Base-by-base conservation (phyloP, 2,113 vertebrate species). In the Colinus virginianus region DNA sequence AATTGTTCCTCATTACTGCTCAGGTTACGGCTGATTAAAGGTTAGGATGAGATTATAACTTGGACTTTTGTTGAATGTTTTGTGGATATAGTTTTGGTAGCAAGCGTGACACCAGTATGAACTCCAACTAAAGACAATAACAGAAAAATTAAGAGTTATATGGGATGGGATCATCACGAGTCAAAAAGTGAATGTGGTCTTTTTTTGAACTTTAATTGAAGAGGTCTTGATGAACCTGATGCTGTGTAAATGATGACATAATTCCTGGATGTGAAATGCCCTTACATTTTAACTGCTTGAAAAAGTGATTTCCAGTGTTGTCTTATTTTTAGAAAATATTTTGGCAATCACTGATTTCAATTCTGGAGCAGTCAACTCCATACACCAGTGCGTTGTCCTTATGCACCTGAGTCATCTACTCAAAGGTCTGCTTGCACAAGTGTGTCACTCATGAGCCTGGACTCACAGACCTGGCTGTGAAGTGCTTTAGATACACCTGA, bases 1-100 rank as follows among this genome's bases (percentile, higher is more conserved):
- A 97, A 97, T 98, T 97, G 95, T 96, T 98, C 97, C 95, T 98
- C 94, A 97, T 98, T 98, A 97, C 55, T 85, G 91, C 74, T 97
- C 93, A 94, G 88, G 94, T 97, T 97, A 97, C 96, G 97, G 96
- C 91, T 77, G 86, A 97, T 96, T 94, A 95, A 96, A 94, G 26
- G 51, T 30, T 53, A 30, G 51, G 26, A 32, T 96, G 94, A 93
- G 95, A 83, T 48, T 94, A 53, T 79, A 95, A 95, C 72, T 97
- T 91, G 63, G 63, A 30, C 56, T 95, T 90, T 93, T 89, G 83
- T 78, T 84, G 76, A 84, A 26, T 26, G 42, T 93, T 86, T 89
- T 88, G 46, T n/a, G 75, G 88, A 12, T 90, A 45, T 4, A 70
- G 78, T 90, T 93, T 76, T 80, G 9, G 6, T 84, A 67, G 46